These are phyloP conservation scores for Cyphomyrus discorhynchus DNA, from an alignment of 2,113 vertebrate genomes.

Conservation along the genomic window DNA sequence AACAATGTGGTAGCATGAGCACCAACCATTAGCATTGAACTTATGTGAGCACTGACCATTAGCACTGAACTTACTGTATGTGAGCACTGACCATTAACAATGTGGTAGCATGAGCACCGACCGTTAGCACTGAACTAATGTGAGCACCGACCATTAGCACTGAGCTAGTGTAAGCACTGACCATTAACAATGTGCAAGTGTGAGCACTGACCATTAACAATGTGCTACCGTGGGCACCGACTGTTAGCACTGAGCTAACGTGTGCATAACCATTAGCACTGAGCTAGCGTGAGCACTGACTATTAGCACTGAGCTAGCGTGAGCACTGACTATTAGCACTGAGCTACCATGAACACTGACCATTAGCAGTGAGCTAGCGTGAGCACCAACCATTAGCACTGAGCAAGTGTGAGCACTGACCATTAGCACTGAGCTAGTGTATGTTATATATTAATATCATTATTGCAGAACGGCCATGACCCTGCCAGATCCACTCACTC, in stretches of 20 bases:
- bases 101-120: not conserved
- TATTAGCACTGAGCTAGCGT: not conserved
- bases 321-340: not conserved
- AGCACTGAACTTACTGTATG: not conserved
- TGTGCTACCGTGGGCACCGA: not conserved
- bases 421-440: not conserved
- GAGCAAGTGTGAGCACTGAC: not conserved
- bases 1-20: not conserved
- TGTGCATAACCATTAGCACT: not conserved
- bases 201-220: not conserved
- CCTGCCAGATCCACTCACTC: constrained; percentile 58
- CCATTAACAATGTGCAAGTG: too few species aligned
- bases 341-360: not conserved
- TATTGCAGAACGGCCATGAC: not conserved
- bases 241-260: not conserved
- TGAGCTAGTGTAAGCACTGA: not conserved
- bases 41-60: not conserved
- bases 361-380: not conserved
- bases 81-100: not conserved
- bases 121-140: not conserved
- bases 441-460: not conserved
- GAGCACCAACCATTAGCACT: not conserved
- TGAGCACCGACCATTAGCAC: not conserved
- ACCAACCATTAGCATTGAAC: not conserved
- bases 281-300: not conserved